These are phyloP conservation scores for Pantherophis guttatus DNA, from an alignment of 2,113 vertebrate species.

Conservation along the genomic window DNA sequence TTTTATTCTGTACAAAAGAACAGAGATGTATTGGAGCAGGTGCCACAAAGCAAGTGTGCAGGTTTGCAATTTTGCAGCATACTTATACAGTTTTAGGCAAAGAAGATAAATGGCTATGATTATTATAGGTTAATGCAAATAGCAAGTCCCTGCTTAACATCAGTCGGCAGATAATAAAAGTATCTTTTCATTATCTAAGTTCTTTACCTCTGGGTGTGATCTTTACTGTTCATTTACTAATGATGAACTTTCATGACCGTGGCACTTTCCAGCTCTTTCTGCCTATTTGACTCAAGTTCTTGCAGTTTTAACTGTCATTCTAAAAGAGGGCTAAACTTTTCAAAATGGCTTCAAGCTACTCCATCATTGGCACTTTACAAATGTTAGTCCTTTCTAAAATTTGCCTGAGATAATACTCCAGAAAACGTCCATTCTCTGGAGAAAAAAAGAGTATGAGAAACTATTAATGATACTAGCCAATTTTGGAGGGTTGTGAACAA, in stretches of 20 bases:
- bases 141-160: neutral
- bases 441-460: neutral
- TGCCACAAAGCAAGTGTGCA: neutral
- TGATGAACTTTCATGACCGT: neutral
- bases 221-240: neutral
- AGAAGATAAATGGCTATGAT: neutral
- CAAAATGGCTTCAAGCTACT: neutral
- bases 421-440: neutral
- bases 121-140: neutral
- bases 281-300: neutral
- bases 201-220: neutral
- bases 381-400: neutral
- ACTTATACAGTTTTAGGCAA: neutral
- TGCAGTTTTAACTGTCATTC: neutral
- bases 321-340: neutral
- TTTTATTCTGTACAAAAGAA: neutral
- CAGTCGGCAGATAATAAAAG: neutral
- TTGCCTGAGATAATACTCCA: neutral
- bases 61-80: neutral
- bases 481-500: neutral
- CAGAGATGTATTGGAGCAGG: neutral
- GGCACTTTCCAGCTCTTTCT: neutral
- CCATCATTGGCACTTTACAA: neutral
- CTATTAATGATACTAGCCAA: constrained; percentile 2
- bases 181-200: neutral